A percentile compares a stretch with the other conserved stretches of the same genome.
Evolutionary conservation across 2,888 invertebrate species (phyloP).

Genomic region (Lutraria lutraria): DNA sequence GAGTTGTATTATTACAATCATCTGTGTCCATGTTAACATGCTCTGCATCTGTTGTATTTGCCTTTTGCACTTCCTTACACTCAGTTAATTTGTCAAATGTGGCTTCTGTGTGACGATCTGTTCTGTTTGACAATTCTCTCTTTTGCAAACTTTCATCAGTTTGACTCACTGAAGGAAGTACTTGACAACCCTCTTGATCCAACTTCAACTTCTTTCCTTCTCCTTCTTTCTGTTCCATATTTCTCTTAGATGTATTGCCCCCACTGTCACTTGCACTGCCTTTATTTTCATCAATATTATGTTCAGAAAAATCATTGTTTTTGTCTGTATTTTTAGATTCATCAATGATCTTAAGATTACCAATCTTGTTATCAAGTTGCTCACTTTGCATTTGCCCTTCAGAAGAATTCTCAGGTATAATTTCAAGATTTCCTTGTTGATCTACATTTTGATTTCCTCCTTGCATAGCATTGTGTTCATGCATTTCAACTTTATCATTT

Average conservation of each 20-base stretch:
- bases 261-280: not conserved
- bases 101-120: not conserved
- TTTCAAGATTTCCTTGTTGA: not conserved
- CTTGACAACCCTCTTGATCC: too few species aligned
- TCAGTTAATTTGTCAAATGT: not conserved
- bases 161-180: not conserved
- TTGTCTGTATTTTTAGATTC: not conserved
- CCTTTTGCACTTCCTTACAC: not conserved
- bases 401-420: not conserved
- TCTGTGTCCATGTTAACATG: not conserved
- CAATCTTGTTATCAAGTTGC: not conserved
- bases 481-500: not conserved
- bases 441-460: not conserved
- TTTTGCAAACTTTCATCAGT: not conserved
- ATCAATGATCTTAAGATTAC: not conserved
- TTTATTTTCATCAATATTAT: too few species aligned
- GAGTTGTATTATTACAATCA: not conserved
- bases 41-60: not conserved
- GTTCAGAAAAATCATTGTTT: too few species aligned
- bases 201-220: too few species aligned
- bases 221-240: too few species aligned
- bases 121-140: not conserved
- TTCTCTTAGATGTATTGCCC: too few species aligned
- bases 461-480: not conserved
- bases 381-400: not conserved